A percentile compares a stretch with the other conserved stretches of the same genome.
These are phyloP conservation scores for Drosophila borealis DNA, from an alignment of 2,888 invertebrate species.

Conservation along the genomic window DNA sequence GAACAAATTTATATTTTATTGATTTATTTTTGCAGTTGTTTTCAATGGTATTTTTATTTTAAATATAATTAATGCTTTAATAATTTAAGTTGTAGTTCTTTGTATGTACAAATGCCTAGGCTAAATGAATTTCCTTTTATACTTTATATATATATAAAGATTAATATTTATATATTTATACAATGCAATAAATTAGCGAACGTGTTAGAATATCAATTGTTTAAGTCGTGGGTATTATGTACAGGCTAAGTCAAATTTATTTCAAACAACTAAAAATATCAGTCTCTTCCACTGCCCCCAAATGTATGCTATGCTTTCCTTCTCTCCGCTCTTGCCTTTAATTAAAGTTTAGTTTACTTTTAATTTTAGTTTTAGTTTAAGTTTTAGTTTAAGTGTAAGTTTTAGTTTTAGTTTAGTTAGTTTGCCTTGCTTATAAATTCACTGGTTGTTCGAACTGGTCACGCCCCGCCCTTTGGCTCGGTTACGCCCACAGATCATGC, in stretches of 20 bases:
- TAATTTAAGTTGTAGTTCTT: conserved; percentile 52
- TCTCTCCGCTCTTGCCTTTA: not conserved
- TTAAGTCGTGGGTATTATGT: conserved; percentile 38
- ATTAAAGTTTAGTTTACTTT: conserved; percentile 14
- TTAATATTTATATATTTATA: conserved; percentile 42
- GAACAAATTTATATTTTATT: conserved; percentile 54
- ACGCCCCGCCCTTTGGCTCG: conserved; percentile 23
- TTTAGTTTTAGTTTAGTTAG: conserved; percentile 32
- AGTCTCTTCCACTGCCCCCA: conserved; percentile 78
- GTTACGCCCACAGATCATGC: conserved; percentile 83
- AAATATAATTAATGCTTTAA: conserved; percentile 51
- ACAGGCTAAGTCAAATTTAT: conserved; percentile 32
- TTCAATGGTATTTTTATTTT: conserved; percentile 24
- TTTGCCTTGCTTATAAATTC: conserved; percentile 69
- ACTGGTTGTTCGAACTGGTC: conserved; percentile 67
- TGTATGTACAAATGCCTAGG: conserved; percentile 55
- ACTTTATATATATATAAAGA: conserved; percentile 30
- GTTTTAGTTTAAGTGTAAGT: conserved; percentile 3
- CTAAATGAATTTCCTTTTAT: conserved; percentile 15
- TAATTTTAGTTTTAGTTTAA: conserved; percentile 28
- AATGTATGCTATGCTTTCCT: conserved; percentile 58
- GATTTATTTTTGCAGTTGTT: conserved; percentile 34
- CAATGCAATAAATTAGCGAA: conserved; percentile 51
- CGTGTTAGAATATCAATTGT: conserved; percentile 23
- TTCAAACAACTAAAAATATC: conserved; percentile 81